These are phyloP conservation scores for Nemoura dubitans DNA, from an alignment of 2,888 invertebrate species.

Conservation along the genomic window DNA sequence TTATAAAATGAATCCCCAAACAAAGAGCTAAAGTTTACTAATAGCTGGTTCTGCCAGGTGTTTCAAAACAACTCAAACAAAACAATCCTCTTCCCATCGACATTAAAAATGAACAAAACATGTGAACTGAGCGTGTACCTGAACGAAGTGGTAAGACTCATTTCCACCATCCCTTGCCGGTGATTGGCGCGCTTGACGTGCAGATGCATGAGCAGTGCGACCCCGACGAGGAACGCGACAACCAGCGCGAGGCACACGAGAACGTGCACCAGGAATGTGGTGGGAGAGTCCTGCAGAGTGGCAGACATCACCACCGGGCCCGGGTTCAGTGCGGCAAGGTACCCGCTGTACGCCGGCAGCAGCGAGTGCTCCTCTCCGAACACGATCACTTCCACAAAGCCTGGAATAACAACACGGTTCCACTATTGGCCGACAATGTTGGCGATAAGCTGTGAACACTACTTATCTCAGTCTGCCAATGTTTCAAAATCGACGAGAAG, in stretches of 20 bases:
- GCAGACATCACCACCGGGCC: conserved; percentile 63
- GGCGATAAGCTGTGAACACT: too few species aligned
- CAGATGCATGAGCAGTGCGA: conserved; percentile 70
- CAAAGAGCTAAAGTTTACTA: too few species aligned
- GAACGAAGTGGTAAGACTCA: conserved; percentile 72
- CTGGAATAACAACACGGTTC: conserved; percentile 47
- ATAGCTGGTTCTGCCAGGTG: too few species aligned
- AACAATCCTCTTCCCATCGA: too few species aligned
- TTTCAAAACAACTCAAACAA: too few species aligned
- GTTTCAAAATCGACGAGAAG: too few species aligned
- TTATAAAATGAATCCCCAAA: too few species aligned
- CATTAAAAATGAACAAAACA: too few species aligned
- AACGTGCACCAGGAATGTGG: conserved; percentile 68
- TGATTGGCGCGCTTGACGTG: conserved; percentile 71
- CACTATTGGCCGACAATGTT: too few species aligned
- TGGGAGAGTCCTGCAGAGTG: conserved; percentile 51
- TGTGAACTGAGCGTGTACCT: conserved; percentile 60
- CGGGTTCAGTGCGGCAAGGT: conserved; percentile 76
- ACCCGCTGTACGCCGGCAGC: conserved; percentile 77
- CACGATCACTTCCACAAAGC: conserved; percentile 56
- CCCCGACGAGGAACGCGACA: conserved; percentile 67
- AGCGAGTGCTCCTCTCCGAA: conserved; percentile 61
- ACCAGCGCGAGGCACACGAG: conserved; percentile 71
- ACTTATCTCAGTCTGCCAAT: too few species aligned
- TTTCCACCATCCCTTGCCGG: conserved; percentile 71